A percentile compares a stretch with the other conserved stretches of the same genome.
These are phyloP conservation scores for Tupiocoris notatus DNA, from an alignment of 2,888 invertebrate species.

Conservation along the genomic window DNA sequence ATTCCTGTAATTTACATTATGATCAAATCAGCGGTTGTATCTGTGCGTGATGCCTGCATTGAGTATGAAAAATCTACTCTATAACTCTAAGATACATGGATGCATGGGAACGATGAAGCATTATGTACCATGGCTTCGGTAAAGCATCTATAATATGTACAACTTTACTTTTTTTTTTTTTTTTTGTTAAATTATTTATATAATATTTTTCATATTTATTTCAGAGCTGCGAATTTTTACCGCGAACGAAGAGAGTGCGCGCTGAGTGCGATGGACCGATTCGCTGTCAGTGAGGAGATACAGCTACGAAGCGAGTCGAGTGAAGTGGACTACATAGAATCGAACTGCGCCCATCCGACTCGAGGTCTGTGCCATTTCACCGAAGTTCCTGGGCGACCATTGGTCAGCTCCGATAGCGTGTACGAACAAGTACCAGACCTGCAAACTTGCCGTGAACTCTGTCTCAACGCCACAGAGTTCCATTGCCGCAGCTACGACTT, in stretches of 20 bases:
- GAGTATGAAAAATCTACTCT: too few species aligned
- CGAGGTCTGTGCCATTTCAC: constrained; percentile 54
- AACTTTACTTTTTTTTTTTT: too few species aligned
- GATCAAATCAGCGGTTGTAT: too few species aligned
- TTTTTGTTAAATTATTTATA: too few species aligned
- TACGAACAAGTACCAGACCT: constrained; percentile 53
- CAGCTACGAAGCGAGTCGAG: constrained; percentile 47
- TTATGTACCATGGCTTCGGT: too few species aligned
- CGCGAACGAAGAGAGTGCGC: constrained; percentile 52
- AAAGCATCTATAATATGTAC: too few species aligned
- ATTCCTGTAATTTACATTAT: too few species aligned
- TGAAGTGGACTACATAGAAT: constrained; percentile 55
- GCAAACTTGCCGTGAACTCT: constrained; percentile 54
- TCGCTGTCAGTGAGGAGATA: constrained; percentile 50
- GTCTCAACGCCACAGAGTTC: constrained; percentile 53
- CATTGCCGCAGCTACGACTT: constrained; percentile 55
- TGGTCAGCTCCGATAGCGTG: constrained; percentile 54
- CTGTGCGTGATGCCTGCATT: too few species aligned
- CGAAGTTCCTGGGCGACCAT: constrained; percentile 51
- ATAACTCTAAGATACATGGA: too few species aligned
- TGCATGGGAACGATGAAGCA: too few species aligned
- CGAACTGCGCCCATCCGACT: constrained; percentile 55
- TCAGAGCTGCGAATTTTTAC: constrained; percentile 54
- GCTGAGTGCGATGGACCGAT: constrained; percentile 55
- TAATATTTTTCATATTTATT: too few species aligned